Base-by-base conservation (phyloP, 2,797 vertebrate genomes). In the Crax fasciolata region DNA sequence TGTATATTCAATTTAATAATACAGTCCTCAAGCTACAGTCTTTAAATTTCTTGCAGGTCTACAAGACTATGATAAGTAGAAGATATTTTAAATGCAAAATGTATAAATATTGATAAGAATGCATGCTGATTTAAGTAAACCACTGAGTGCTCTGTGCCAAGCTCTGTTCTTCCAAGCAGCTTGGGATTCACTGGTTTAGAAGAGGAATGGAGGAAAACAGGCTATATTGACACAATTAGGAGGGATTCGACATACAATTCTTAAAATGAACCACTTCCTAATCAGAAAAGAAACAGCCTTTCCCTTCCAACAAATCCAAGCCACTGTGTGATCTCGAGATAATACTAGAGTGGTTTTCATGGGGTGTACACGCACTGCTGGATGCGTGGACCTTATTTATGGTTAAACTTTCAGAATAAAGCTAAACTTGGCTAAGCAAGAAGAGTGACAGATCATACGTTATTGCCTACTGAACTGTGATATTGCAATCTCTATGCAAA, bases 401-500 rank as follows among this genome's bases (percentile, higher is more conserved):
- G 63, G 48, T 46, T 73, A 61, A 62, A 66, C 17, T 67, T 84
- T 38, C 59, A 87, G 41, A 89, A 76, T 79, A 78, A 89, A 88
- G 38, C 14, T 63, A 72, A 82, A 72, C 35, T 58, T 77, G 25
- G 68, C 43, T 75, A 77, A 80, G 49, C 6, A 74, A 89, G 75
- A 84, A 77, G 35, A 77, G 35, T 44, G 65, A 72, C 58, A 80
- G 57, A 83, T 75, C 32, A 75, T 21, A 32, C 5, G 67, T 46
- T 82, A 76, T 6, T 80, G 72, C 62, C 57, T 52, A 67, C 23
- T 87, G 65, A 95, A 93, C 75, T 85, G 68, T 38, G 78, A 80
- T 68, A 95, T 8, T 85, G 38, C 61, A 68, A 61, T 68, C 72
- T 87, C 67, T 82, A 89, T 68, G 81, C 35, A 87, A 89, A 94